Conservation (phyloP, 2,797 vertebrate species). For the Pangasius sanitwongsei region DNA sequence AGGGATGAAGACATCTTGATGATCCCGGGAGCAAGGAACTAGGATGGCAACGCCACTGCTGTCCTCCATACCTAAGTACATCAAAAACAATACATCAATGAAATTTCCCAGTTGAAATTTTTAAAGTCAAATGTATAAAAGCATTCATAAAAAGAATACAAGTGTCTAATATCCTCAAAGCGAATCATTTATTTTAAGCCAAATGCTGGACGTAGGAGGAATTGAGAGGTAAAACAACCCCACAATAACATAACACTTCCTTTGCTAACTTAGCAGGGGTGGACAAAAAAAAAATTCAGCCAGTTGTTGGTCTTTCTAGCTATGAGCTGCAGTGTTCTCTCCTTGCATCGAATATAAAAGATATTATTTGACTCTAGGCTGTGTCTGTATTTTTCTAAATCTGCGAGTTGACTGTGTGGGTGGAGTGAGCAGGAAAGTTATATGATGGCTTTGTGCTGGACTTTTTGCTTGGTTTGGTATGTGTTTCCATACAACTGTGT, state of each 20-base stretch:
- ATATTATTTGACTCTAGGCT: background rate
- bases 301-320: background rate
- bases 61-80: conserved; percentile 82
- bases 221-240: too few species aligned
- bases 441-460: background rate
- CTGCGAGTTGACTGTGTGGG: background rate
- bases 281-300: background rate
- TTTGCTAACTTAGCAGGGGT: background rate
- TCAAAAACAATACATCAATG: background rate
- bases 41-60: conserved; percentile 80
- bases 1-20: conserved; percentile 74
- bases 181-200: background rate
- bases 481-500: background rate
- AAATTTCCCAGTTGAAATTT: background rate
- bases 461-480: background rate
- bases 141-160: background rate
- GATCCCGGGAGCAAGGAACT: conserved; percentile 77
- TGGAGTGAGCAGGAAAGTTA: background rate
- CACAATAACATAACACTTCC: background rate
- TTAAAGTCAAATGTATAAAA: background rate
- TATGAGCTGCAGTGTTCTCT: background rate
- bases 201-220: background rate
- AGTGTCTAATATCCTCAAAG: background rate
- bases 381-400: background rate
- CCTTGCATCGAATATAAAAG: background rate